Evolutionary conservation across 2,888 invertebrate species (phyloP).

Genomic region (Patella depressa): DNA sequence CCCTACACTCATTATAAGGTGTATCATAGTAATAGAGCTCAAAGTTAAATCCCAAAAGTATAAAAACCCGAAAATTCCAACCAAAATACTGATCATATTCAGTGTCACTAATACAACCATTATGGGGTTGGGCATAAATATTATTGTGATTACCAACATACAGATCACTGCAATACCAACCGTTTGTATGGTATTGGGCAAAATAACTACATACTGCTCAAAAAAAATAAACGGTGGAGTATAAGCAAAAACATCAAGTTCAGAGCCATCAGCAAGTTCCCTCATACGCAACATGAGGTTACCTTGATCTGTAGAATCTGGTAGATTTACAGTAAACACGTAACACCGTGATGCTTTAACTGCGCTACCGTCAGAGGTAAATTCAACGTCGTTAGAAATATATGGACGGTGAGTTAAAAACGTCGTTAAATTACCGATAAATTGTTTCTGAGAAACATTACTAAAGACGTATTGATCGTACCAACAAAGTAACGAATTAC

Average conservation of each 20-base stretch:
- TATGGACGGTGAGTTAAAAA: conserved; percentile 21
- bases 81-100: conserved; percentile 52
- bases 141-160: conserved; percentile 52
- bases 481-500: conserved; percentile 10
- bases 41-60: conserved; percentile 49
- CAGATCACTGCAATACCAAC: conserved; percentile 54
- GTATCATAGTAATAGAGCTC: conserved; percentile 58
- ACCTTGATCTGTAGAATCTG: conserved; percentile 77
- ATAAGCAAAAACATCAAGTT: conserved; percentile 44
- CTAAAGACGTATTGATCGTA: background rate
- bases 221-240: conserved; percentile 50
- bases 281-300: conserved; percentile 48
- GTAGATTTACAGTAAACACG: conserved; percentile 89
- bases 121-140: conserved; percentile 58
- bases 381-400: conserved; percentile 43
- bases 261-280: conserved; percentile 40
- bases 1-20: conserved; percentile 56
- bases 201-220: conserved; percentile 56
- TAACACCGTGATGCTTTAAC: conserved; percentile 87
- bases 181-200: conserved; percentile 53
- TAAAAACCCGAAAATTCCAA: conserved; percentile 57
- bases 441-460: background rate
- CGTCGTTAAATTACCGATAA: conserved; percentile 15
- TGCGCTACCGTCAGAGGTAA: conserved; percentile 67
- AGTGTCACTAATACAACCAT: conserved; percentile 48